Base-by-base conservation (phyloP, 2,888 invertebrate genomes). In the Drosophila peninsularis region DNA sequence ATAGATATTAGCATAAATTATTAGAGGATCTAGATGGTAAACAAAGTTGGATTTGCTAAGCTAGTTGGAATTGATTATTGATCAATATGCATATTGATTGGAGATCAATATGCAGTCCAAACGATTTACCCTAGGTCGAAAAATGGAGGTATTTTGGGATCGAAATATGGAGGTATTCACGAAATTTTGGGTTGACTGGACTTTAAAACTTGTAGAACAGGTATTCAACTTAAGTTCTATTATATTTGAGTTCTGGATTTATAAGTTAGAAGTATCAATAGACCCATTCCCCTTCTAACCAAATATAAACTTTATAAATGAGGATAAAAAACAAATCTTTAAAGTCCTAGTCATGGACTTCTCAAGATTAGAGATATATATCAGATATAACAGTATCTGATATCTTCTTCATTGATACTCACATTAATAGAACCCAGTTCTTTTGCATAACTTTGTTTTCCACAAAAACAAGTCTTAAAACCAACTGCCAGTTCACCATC, bases 11-110 rank as follows among this genome's bases (percentile, higher is more conserved):
- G 24, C 6, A 0, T 1, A n/a, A 21, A 36, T 44, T 24, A 52
- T 19, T 47, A 13, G 42, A 17, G 21, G 36, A 56, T 62, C 19
- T 56, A 45, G 47, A 50, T 55, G 32, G 39, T 58, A 39, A 54
- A 61, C 7, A 57, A 32, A 32, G 4, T 24, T 13, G 4, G 36
- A 30, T 10, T 17, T 14, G 2, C 21, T 14, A n/a, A 14, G 30
- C 30, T n/a, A n/a, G n/a, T n/a, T n/a, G n/a, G n/a, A n/a, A n/a
- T n/a, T n/a, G n/a, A n/a, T n/a, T n/a, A n/a, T n/a, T n/a, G n/a
- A n/a, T n/a, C n/a, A n/a, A n/a, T 14, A 1, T 11, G 13, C 3
- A 32, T 19, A 19, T 24, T 9, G 14, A 44, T 44, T 42, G 21
- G 3, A 1, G 2, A 42, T 21, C 13, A 13, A 21, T 19, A 11